Conservation (phyloP, 2,797 vertebrate species). For the Heteromormyrus szaboi region DNA sequence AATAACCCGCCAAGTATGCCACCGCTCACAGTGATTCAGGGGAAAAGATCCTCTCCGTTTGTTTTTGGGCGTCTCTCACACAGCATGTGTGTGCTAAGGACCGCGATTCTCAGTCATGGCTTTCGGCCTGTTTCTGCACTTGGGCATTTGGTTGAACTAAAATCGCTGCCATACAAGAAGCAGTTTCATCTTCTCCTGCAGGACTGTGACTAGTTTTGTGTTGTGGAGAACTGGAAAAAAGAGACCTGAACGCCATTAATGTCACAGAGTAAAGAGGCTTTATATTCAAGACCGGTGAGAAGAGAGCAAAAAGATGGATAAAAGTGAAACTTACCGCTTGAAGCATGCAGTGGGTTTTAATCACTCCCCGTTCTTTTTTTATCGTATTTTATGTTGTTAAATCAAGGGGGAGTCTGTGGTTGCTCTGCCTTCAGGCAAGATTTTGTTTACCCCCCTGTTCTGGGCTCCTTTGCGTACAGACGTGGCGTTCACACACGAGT, state of each 20-base stretch:
- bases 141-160: background rate
- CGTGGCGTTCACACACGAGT: background rate
- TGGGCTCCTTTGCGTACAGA: background rate
- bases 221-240: background rate
- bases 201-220: background rate
- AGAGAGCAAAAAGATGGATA: background rate
- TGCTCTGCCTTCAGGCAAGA: background rate
- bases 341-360: background rate
- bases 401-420: background rate
- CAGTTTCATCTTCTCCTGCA: background rate
- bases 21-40: background rate
- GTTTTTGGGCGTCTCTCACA: background rate
- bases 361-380: background rate
- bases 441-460: conserved; percentile 2
- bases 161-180: background rate
- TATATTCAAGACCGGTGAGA: background rate
- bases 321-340: background rate
- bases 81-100: background rate
- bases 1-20: background rate
- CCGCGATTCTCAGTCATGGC: background rate
- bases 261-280: background rate
- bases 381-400: conserved; percentile 1
- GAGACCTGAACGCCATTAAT: background rate
- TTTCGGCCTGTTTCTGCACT: background rate
- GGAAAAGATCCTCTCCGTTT: background rate